phyloP scores from a whole-genome alignment of 2,113 vertebrate species.

The Globicephala melas region DNA sequence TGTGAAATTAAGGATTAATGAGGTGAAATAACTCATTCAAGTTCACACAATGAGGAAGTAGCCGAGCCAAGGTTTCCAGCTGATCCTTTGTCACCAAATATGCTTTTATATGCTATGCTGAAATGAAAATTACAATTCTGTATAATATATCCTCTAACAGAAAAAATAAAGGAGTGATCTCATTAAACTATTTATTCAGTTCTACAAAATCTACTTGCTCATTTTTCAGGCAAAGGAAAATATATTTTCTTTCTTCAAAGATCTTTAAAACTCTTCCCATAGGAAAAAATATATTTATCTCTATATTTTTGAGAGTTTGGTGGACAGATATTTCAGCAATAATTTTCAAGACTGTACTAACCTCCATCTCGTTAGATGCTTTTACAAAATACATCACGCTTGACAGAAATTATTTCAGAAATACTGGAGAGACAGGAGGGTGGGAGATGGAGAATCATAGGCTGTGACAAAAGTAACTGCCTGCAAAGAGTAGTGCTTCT shows the following conservation, averaged over 20 bases:
- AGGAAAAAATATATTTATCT: not conserved
- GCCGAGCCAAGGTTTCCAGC: not conserved
- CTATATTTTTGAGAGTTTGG: not conserved
- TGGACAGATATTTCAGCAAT: not conserved
- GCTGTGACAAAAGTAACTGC: not conserved
- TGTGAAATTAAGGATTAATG: not conserved
- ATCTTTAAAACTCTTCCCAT: not conserved
- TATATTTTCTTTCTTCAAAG: slow-evolving; percentile 1
- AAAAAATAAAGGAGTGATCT: not conserved
- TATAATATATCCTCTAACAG: not conserved
- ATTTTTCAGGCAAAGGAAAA: not conserved
- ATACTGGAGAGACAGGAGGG: not conserved
- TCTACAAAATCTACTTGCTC: not conserved
- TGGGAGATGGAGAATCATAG: not conserved
- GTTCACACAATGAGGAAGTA: not conserved
- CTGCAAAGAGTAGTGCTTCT: not conserved
- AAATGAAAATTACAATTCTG: not conserved
- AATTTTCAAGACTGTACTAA: not conserved
- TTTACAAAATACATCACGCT: not conserved
- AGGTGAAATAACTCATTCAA: slow-evolving; percentile 17
- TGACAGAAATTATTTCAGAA: slow-evolving; percentile 7
- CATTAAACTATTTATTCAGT: not conserved
- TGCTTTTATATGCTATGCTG: not conserved
- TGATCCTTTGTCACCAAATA: not conserved
- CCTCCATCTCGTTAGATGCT: not conserved